Evolutionary conservation across 1,140 invertebrate genomes (phyloP), one percentile per base, ranked within the genome.

Genomic region (Portunus trituberculatus): DNA sequence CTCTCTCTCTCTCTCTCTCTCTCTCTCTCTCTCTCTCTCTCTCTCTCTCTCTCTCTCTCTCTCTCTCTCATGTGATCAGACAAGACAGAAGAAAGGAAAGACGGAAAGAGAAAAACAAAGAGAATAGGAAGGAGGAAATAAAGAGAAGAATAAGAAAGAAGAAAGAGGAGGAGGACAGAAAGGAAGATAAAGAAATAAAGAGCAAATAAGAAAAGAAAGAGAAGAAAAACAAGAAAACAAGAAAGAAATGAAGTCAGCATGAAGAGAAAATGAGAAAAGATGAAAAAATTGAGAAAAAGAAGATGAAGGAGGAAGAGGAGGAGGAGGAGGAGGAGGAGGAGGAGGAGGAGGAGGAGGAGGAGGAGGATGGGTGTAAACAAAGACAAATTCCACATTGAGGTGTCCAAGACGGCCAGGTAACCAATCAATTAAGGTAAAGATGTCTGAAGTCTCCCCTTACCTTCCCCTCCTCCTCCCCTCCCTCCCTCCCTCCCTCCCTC

Each of bases 381-480:
- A 93, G 92, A 93, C 92, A 87, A 88, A 93, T 93, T 93, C 84
- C 92, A 93, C 92, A 93, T 93, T 93, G 83, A 93, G 84, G 92
- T 93, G 92, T 93, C 92, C 45, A 20, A 32, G 91, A 20, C 48
- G 6, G 67, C 32, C 39, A 46, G 39, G 32, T 90, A 39, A 46
- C 32, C 88, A 90, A 28, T 90, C 88, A 90, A 28, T 48, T 90
- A 90, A 48, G 88, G 32, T 48, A 46, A 46, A 46, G 25, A 25
- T 45, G n/a, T 46, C n/a, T 28, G n/a, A 46, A 28, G n/a, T 45
- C 39, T 90, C 45, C 7, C 28, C 32, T 25, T 29, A 10, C 20
- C 16, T 32, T 1, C 48, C 25, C 82, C 59, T 16, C 29, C 82
- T 52, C n/a, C 91, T 25, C 20, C n/a, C 67, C 32, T 12, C 32